These are phyloP conservation scores for Smittia sp. DNA, from an alignment of 2,888 invertebrate genomes.

Conservation along the genomic window DNA sequence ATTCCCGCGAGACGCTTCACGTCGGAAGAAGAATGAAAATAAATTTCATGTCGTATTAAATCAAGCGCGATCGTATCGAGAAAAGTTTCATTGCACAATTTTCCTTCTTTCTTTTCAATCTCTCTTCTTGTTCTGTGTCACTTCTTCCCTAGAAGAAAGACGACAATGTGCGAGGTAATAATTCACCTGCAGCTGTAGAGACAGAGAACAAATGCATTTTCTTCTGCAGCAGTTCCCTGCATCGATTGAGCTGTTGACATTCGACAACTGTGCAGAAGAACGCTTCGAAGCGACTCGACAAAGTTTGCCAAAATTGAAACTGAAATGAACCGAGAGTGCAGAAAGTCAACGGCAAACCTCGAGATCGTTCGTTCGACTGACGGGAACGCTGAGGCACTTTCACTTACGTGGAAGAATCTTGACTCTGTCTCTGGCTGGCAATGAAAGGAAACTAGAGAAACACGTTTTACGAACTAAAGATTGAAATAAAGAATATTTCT, in stretches of 20 bases:
- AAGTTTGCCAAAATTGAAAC: background rate
- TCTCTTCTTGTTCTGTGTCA: background rate
- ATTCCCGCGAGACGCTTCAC: background rate
- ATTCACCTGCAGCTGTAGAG: background rate
- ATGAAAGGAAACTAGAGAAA: conserved; percentile 28
- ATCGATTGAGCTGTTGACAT: conserved; percentile 16
- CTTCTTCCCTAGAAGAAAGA: background rate
- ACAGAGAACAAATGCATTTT: background rate
- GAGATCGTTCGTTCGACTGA: too few species aligned
- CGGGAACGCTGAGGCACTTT: conserved; percentile 22
- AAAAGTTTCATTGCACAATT: conserved; percentile 21
- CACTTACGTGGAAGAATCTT: conserved; percentile 38
- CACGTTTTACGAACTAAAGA: conserved; percentile 30
- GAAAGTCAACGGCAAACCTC: too few species aligned
- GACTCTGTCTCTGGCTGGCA: background rate
- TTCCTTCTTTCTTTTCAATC: background rate
- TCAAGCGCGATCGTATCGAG: conserved; percentile 8
- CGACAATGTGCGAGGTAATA: background rate
- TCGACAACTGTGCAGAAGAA: background rate
- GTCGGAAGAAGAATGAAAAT: background rate
- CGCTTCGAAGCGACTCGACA: background rate
- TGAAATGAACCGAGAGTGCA: background rate
- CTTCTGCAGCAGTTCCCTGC: background rate
- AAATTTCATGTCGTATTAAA: conserved; percentile 35
- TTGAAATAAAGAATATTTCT: conserved; percentile 17